Evolutionary conservation across 2,888 invertebrate genomes (phyloP).

Genomic region (Nomada hirtipes): DNA sequence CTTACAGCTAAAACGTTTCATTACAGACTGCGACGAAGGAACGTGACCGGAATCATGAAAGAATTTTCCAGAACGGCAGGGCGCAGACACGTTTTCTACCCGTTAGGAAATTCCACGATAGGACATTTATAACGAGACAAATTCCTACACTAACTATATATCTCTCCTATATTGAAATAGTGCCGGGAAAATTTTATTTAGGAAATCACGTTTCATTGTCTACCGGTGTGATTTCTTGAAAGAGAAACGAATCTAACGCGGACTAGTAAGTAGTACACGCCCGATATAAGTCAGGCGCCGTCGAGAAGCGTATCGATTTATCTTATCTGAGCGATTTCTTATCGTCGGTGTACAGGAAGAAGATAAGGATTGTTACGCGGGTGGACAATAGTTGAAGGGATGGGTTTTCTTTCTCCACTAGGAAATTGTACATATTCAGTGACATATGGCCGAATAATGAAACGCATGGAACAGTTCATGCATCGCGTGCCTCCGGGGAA

Average conservation of each 20-base stretch:
- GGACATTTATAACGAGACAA: not conserved
- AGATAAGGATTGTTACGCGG: conserved; percentile 36
- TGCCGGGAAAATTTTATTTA: not conserved
- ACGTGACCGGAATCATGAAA: conserved; percentile 42
- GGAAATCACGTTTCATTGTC: not conserved
- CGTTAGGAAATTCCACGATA: not conserved
- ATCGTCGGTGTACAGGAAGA: conserved; percentile 40
- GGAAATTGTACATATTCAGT: conserved; percentile 17
- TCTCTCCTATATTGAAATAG: not conserved
- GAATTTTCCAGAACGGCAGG: not conserved
- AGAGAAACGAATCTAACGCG: not conserved
- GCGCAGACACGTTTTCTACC: not conserved
- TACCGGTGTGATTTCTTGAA: not conserved
- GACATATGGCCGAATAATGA: not conserved
- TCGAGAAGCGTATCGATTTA: conserved; percentile 41
- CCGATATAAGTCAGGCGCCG: conserved; percentile 30
- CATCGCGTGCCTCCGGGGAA: not conserved
- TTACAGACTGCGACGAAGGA: conserved; percentile 26
- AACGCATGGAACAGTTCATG: not conserved
- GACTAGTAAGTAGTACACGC: conserved; percentile 19
- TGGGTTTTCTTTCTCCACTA: not conserved
- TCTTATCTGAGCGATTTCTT: conserved; percentile 53
- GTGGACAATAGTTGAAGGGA: conserved; percentile 12
- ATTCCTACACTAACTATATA: too few species aligned
- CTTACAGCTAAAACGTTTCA: conserved; percentile 42